Evolutionary conservation across 2,113 vertebrate genomes (phyloP), one percentile per base, ranked within the genome.

Genomic region (Stomatorhinus ivindoensis): DNA sequence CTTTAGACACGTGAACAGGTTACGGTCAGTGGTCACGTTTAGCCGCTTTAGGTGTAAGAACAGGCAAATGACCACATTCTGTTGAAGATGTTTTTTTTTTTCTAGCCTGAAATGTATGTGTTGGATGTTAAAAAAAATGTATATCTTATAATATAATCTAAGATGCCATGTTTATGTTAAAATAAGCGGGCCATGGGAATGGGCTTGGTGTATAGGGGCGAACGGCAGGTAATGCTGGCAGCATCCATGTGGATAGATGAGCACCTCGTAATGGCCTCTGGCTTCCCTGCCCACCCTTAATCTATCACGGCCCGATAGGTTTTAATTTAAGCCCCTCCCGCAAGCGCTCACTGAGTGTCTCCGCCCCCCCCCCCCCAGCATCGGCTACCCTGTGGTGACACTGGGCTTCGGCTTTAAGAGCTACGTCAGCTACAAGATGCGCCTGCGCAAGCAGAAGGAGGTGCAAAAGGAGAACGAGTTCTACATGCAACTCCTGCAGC

Each of bases 381-480:
- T 99, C 92, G 98, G 98, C 90, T 99, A 99, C 93, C 98, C 98
- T 6, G 98, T 99, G 91, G 98, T 99, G 93, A 99, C 98, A 90
- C 96, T 99, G 94, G 98, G 98, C 93, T 99, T 99, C 85, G 98
- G 98, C 94, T 99, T 99, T 92, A 99, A 99, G 95, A 99, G 98
- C 94, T 99, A 99, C 58, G 98, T 99, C 89, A 99, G 98, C 95
- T 99, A 99, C 93, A 99, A 98, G 95, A 99, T 99, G 97, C 96
- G 98, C 8, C 93, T 99, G 93, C 96, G 98, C 91, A 99, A 99
- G 91, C 98, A 99, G 93, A 99, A 98, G 91, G 98, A 99, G 91
- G 98, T 99, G 89, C 98, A 99, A 92, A 99, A 99, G 92, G 98
- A 99, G 95, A 99, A 99, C 0, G 98, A 99, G 89, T 99, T 99